A percentile compares a stretch with the other conserved stretches of the same genome.
Conservation (phyloP, 2,797 vertebrate genomes). For the Girardinus metallicus region DNA sequence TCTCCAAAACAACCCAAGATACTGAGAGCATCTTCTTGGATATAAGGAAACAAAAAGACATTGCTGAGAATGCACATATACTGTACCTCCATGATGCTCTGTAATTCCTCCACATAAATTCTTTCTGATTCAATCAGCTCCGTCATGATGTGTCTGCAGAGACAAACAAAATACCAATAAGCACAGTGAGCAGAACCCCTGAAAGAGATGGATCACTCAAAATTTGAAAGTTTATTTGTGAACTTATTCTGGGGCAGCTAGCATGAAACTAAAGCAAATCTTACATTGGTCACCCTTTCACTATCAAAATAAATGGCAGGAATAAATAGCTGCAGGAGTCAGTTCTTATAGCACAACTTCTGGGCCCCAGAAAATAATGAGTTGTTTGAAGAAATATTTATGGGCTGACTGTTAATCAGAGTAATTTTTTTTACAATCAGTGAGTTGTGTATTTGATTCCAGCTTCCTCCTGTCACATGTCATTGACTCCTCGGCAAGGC, state of each 20-base stretch:
- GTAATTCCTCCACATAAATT: slow-evolving; percentile 93
- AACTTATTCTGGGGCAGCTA: background rate
- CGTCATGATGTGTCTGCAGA: slow-evolving; percentile 88
- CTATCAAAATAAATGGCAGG: background rate
- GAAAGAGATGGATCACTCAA: background rate
- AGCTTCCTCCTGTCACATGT: too few species aligned
- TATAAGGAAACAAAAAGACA: background rate
- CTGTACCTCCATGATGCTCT: slow-evolving; percentile 93
- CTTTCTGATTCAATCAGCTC: slow-evolving; percentile 95
- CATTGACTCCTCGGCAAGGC: too few species aligned
- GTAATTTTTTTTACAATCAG: background rate
- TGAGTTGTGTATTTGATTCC: background rate
- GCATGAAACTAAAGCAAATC: background rate
- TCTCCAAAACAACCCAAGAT: background rate
- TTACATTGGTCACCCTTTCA: background rate
- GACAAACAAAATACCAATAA: slow-evolving; percentile 3
- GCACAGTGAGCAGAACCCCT: background rate
- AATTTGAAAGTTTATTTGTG: background rate
- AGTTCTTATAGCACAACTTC: background rate
- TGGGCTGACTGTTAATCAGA: background rate
- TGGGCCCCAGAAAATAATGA: too few species aligned
- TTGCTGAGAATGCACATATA: background rate
- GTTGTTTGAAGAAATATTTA: background rate
- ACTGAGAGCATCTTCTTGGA: background rate
- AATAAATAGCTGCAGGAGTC: background rate